Evolutionary conservation across 1,140 invertebrate genomes (phyloP).

Genomic region (Panagrolaimus sp.): DNA sequence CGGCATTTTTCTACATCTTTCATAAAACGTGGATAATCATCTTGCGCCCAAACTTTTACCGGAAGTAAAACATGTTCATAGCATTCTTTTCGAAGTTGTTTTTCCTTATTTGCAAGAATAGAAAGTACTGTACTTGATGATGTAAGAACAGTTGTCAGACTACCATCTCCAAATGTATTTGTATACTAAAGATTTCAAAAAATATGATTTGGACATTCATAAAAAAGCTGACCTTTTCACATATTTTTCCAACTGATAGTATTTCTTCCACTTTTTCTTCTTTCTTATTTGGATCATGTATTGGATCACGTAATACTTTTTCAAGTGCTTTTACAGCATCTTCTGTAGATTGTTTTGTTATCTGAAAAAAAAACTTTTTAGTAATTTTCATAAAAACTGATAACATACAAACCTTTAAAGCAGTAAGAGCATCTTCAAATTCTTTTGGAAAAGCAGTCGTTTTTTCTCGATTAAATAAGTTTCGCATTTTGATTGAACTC

Average conservation of each 20-base stretch:
- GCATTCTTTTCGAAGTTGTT: conserved; percentile 5
- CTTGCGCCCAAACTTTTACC: conserved; percentile 24
- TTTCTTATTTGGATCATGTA: not conserved
- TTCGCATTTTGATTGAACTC: too few species aligned
- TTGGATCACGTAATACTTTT: conserved; percentile 11
- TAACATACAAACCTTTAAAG: conserved; percentile 14
- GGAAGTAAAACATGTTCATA: conserved; percentile 14
- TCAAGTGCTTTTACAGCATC: conserved; percentile 22
- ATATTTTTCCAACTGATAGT: conserved; percentile 6
- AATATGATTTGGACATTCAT: too few species aligned
- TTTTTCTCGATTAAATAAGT: not conserved
- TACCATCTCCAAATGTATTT: conserved; percentile 12
- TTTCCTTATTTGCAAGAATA: not conserved
- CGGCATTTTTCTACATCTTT: conserved; percentile 17
- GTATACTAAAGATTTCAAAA: conserved; percentile 13
- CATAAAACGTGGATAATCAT: conserved; percentile 18
- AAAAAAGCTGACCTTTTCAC: conserved; percentile 17
- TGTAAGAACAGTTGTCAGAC: not conserved
- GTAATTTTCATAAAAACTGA: not conserved
- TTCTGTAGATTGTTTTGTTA: conserved; percentile 8
- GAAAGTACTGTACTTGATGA: not conserved
- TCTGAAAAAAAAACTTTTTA: conserved; percentile 10
- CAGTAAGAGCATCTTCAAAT: conserved; percentile 7
- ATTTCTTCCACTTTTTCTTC: conserved; percentile 16
- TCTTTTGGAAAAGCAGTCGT: conserved; percentile 13